phyloP scores from a whole-genome alignment of 2,113 vertebrate species.

The Catharus fuscescens region DNA sequence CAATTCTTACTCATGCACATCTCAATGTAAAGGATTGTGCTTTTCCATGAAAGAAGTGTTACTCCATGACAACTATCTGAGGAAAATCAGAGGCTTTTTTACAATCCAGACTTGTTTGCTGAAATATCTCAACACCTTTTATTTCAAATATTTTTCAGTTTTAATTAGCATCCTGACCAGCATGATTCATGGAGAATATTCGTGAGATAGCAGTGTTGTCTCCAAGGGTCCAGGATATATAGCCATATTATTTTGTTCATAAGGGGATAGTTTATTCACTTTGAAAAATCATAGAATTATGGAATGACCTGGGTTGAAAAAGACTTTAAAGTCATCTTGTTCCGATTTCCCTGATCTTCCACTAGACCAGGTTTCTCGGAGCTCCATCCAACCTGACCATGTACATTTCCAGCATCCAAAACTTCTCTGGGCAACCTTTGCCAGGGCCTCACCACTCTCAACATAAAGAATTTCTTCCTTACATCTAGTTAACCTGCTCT shows the following conservation, averaged over 20 bases:
- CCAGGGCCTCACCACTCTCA: background rate
- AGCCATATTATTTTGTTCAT: background rate
- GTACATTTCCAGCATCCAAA: background rate
- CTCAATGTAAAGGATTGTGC: background rate
- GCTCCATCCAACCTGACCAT: too few relatives aligned
- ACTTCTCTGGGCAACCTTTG: background rate
- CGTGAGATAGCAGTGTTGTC: background rate
- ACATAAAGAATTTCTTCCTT: background rate
- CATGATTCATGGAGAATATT: background rate
- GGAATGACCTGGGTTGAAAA: background rate
- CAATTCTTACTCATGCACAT: background rate
- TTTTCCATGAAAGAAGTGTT: background rate
- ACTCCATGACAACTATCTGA: background rate
- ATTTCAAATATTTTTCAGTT: background rate
- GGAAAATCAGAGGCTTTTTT: background rate
- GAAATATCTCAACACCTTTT: background rate
- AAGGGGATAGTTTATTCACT: background rate
- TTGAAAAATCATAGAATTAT: background rate
- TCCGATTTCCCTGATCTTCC: background rate
- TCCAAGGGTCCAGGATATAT: background rate
- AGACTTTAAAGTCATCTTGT: fast-evolving
- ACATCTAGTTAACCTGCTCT: background rate
- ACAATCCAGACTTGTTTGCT: background rate
- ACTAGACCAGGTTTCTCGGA: background rate
- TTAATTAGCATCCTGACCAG: background rate